phyloP scores from a whole-genome alignment of 2,113 vertebrate genomes.

The Danionella cerebrum region DNA sequence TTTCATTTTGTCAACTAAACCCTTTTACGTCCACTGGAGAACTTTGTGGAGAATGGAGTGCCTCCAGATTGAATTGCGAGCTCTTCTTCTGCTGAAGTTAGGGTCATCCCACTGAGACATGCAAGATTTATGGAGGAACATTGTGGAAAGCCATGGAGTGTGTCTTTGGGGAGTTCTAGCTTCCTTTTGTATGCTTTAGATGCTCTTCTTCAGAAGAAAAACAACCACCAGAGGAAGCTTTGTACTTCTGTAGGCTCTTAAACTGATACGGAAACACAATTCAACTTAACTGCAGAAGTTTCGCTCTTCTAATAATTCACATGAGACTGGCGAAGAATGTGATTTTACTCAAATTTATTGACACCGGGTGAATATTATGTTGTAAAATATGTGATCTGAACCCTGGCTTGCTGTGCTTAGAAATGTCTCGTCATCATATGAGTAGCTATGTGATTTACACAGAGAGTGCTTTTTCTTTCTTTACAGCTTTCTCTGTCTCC shows the following conservation, averaged over 20 bases:
- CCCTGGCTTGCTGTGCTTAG: too few species aligned
- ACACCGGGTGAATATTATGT: too few species aligned
- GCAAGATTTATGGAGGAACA: slow-evolving; percentile 63
- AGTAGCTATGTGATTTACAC: too few species aligned
- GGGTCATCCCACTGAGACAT: slow-evolving; percentile 46
- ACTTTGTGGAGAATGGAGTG: slow-evolving; percentile 29
- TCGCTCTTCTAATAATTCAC: too few species aligned
- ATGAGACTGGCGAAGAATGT: too few species aligned
- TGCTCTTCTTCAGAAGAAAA: slow-evolving; percentile 43
- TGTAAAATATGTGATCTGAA: too few species aligned
- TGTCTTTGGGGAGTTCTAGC: slow-evolving; percentile 49
- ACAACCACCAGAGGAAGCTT: slow-evolving; percentile 31
- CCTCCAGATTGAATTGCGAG: slow-evolving; percentile 53
- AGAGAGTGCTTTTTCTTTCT: too few species aligned
- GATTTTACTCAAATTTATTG: too few species aligned
- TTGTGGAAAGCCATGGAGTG: slow-evolving; percentile 50
- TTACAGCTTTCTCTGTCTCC: too few species aligned
- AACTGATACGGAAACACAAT: not conserved
- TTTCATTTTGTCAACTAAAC: not conserved
- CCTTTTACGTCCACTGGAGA: slow-evolving; percentile 42
- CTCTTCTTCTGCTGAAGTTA: slow-evolving; percentile 35
- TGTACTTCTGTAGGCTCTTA: not conserved
- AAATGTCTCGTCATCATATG: too few species aligned
- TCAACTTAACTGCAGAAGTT: not conserved
- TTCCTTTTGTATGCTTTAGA: slow-evolving; percentile 60